Base-by-base conservation (phyloP, 2,888 invertebrate species). In the Dynastes hyllus region DNA sequence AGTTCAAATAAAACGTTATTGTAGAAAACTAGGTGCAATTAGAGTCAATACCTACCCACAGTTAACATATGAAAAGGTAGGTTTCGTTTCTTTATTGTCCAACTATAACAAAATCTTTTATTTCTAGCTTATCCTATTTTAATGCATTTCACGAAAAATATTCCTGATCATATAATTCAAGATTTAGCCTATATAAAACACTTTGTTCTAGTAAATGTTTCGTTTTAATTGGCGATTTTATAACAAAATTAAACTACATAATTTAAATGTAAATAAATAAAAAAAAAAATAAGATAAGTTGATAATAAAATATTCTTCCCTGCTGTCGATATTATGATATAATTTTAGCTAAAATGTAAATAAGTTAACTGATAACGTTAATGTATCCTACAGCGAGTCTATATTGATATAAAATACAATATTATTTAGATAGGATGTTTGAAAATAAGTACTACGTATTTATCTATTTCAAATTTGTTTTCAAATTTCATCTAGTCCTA, bases 291-390 rank as follows among this genome's bases (percentile, higher is more conserved):
- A 22, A 61, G 6, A 58, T 58, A 58, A 8, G 16, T 58, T 22
- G 16, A 58, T 73, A 75, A 45, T 27, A 75, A 75, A 63, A 45
- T 75, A 45, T 61, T 75, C 73, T 75, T 75, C 73, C 73, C 73
- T 75, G 73, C 73, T 75, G 73, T 75, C 73, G 73, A n/a, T 55
- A 40, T 58, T 32, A 58, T 27, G 40, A 61, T 61, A 75, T 51
- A 51, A 69, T 37, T 75, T 75, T 75, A 73, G 37, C 40, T 32
- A 9, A 45, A 69, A 27, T 69, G 51, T 61, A 13, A 16, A 61
- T 61, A 29, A 16, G 6, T 55, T n/a, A 16, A 55, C n/a, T 45
- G 45, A 45, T 45, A 45, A 55, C 55, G 8, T 55, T 55, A n/a
- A 55, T 22, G 8, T 45, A 37, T 37, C 9, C 45, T 11, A 45